These are phyloP conservation scores for Drosophila meridionalis DNA, from an alignment of 2,888 invertebrate species.

Conservation along the genomic window DNA sequence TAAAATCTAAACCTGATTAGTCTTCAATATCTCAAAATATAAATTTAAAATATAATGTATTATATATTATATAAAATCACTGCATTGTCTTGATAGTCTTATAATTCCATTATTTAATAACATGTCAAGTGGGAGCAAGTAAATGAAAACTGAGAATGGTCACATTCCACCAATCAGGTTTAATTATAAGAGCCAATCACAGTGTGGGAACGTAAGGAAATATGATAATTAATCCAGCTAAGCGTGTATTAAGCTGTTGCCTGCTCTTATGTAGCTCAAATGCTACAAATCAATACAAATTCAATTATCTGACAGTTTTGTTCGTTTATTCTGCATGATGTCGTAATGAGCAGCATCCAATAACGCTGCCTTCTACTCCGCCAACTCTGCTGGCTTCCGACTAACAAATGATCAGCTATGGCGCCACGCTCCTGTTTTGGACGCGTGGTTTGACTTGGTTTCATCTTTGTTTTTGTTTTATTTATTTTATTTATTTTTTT, in stretches of 20 bases:
- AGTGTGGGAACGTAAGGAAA: neutral
- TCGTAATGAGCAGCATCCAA: constrained; percentile 3
- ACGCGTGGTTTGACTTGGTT: constrained; percentile 15
- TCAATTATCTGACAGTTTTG: neutral
- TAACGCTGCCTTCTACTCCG: neutral
- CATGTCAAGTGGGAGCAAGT: neutral
- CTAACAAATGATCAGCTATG: constrained; percentile 43
- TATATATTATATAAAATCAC: too few species aligned
- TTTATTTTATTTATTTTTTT: neutral
- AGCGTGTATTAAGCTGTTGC: neutral
- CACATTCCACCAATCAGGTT: neutral
- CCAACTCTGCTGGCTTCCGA: constrained; percentile 8
- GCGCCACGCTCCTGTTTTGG: constrained; percentile 26
- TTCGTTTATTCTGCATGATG: neutral
- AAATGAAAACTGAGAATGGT: neutral
- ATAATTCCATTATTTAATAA: neutral
- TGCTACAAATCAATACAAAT: constrained; percentile 5
- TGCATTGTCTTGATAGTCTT: too few species aligned
- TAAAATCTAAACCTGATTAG: too few species aligned
- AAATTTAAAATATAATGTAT: too few species aligned
- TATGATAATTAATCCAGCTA: neutral
- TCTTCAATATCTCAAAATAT: too few species aligned
- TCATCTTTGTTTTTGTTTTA: neutral
- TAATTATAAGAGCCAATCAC: neutral
- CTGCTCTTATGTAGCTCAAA: neutral